These are phyloP conservation scores for Cheirogaleus major DNA, from an alignment of 2,797 vertebrate species.

Conservation along the genomic window DNA sequence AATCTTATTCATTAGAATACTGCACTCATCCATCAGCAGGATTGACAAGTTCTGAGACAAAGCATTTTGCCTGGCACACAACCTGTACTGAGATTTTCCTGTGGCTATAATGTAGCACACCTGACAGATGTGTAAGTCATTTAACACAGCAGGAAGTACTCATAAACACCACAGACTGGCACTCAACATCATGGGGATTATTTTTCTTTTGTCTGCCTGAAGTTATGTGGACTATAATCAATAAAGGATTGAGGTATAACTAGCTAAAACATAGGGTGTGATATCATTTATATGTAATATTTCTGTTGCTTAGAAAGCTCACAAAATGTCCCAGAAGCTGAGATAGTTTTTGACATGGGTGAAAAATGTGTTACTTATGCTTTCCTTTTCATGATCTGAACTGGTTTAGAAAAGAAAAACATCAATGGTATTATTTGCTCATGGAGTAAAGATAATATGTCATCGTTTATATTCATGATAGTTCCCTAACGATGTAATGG, in stretches of 20 bases:
- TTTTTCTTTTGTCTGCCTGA: constrained; percentile 78
- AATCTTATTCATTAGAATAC: constrained; percentile 85
- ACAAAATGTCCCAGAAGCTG: constrained; percentile 66
- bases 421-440: constrained; percentile 64
- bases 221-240: constrained; percentile 61
- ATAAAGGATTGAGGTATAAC: constrained; percentile 69
- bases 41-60: constrained; percentile 84
- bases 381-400: constrained; percentile 65
- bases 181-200: constrained; percentile 67
- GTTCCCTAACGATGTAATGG: constrained; percentile 72
- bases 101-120: constrained; percentile 81
- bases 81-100: constrained; percentile 80
- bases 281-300: constrained; percentile 65
- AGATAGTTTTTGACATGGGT: constrained; percentile 63
- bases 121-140: constrained; percentile 86
- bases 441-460: constrained; percentile 75
- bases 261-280: constrained; percentile 65
- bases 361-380: constrained; percentile 56
- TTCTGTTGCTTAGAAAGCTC: constrained; percentile 43
- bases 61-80: constrained; percentile 80
- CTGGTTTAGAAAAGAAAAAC: constrained; percentile 74
- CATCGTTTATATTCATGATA: constrained; percentile 69
- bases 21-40: constrained; percentile 82
- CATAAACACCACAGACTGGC: constrained; percentile 77
- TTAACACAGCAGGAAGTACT: constrained; percentile 79